These are phyloP conservation scores for Drosophila borborema DNA, from an alignment of 2,888 invertebrate genomes.

Conservation along the genomic window DNA sequence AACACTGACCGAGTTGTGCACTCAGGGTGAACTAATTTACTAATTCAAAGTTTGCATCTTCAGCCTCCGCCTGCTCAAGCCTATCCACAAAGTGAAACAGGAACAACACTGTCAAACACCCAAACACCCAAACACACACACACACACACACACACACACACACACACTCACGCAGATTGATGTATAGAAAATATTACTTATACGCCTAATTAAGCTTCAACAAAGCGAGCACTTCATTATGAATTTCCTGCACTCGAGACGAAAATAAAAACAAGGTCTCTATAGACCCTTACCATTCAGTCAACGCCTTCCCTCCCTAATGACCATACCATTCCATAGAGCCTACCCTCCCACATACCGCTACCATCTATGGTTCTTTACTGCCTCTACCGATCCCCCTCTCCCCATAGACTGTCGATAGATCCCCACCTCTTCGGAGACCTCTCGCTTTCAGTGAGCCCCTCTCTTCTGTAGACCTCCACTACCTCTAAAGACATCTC, in stretches of 20 bases:
- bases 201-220: conserved; percentile 79
- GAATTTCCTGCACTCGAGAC: conserved; percentile 69
- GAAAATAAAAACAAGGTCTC: conserved; percentile 23
- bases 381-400: background rate
- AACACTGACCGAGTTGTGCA: conserved; percentile 67
- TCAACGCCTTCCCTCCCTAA: background rate
- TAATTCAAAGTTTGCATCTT: conserved; percentile 64
- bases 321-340: background rate
- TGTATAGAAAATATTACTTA: conserved; percentile 72
- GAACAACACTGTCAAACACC: conserved; percentile 7
- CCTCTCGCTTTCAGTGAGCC: background rate
- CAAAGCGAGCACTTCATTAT: conserved; percentile 80
- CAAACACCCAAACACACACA: background rate
- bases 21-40: conserved; percentile 71
- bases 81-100: conserved; percentile 6
- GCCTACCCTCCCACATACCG: background rate
- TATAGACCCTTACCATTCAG: background rate
- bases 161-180: background rate
- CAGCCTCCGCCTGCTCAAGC: background rate
- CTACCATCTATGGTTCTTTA: background rate
- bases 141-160: background rate
- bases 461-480: background rate
- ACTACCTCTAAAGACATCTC: background rate
- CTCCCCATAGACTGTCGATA: background rate
- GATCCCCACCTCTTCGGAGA: too few relatives aligned